These are phyloP conservation scores for Eulemur coronatus DNA, from an alignment of 2,797 vertebrate genomes.

Conservation along the genomic window DNA sequence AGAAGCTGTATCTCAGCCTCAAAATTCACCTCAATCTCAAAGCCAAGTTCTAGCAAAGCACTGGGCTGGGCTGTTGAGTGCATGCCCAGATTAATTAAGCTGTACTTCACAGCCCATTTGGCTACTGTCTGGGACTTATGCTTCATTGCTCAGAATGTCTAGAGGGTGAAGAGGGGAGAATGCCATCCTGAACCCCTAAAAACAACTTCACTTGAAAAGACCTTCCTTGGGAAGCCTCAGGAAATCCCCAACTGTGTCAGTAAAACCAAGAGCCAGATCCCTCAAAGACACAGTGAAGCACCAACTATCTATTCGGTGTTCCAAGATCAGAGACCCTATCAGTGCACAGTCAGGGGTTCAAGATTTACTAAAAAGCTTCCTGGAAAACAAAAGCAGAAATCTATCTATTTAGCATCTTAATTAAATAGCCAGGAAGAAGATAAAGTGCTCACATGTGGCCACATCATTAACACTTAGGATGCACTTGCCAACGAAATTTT, in stretches of 20 bases:
- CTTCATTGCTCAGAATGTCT: constrained; percentile 45
- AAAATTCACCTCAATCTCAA: constrained; percentile 15
- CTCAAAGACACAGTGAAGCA: neutral
- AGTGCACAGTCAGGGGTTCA: constrained; percentile 25
- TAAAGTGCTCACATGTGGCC: constrained; percentile 48
- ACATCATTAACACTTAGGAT: constrained; percentile 44
- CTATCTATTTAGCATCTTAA: constrained; percentile 68
- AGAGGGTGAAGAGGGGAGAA: neutral
- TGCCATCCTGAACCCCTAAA: neutral
- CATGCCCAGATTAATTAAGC: constrained; percentile 62
- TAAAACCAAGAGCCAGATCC: neutral
- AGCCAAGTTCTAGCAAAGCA: neutral
- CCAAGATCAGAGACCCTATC: constrained; percentile 50
- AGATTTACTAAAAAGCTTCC: constrained; percentile 69
- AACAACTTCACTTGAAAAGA: neutral
- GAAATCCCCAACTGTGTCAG: neutral
- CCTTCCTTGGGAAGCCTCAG: neutral
- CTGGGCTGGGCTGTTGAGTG: constrained; percentile 17
- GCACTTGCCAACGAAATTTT: constrained; percentile 47
- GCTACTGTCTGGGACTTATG: constrained; percentile 39
- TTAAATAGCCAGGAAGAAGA: constrained; percentile 68
- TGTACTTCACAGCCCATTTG: constrained; percentile 55
- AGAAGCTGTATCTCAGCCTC: neutral
- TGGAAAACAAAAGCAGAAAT: constrained; percentile 64
- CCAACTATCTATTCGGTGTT: neutral